A percentile compares a stretch with the other conserved stretches of the same genome.
phyloP scores from a whole-genome alignment of 2,888 invertebrate species.

The Nasonovia ribisnigri region DNA sequence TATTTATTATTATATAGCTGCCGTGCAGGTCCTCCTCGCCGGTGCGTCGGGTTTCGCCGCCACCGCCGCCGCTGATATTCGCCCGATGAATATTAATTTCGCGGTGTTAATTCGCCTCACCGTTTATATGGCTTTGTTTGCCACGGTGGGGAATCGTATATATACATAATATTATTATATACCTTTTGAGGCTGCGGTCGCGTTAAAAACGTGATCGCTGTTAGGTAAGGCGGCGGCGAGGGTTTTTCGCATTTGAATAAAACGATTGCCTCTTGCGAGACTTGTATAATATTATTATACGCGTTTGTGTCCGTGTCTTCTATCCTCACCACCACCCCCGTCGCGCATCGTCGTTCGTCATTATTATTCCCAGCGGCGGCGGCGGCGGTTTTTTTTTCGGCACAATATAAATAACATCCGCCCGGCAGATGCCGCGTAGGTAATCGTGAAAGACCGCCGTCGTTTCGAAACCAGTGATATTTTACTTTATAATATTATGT shows the following conservation, averaged over 20 bases:
- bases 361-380: not conserved
- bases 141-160: not conserved
- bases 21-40: not conserved
- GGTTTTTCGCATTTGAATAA: conserved; percentile 42
- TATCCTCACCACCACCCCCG: not conserved
- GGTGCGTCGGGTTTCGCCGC: not conserved
- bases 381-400: not conserved
- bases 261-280: conserved; percentile 11
- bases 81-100: conserved; percentile 63
- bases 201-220: conserved; percentile 38
- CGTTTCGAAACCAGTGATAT: not conserved
- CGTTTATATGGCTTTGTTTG: conserved; percentile 2
- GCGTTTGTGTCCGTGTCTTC: not conserved
- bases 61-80: conserved; percentile 8
- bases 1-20: conserved; percentile 13
- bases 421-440: not conserved
- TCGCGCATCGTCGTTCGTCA: not conserved
- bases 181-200: not conserved
- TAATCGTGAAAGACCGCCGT: not conserved
- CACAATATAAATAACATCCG: not conserved
- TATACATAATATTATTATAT: not conserved
- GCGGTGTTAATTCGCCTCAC: conserved; percentile 48
- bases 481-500: not conserved
- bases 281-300: conserved; percentile 22
- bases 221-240: not conserved